Conservation (phyloP, 2,113 vertebrate species). For the western clawed frog (Xenopus tropicalis) region DNA sequence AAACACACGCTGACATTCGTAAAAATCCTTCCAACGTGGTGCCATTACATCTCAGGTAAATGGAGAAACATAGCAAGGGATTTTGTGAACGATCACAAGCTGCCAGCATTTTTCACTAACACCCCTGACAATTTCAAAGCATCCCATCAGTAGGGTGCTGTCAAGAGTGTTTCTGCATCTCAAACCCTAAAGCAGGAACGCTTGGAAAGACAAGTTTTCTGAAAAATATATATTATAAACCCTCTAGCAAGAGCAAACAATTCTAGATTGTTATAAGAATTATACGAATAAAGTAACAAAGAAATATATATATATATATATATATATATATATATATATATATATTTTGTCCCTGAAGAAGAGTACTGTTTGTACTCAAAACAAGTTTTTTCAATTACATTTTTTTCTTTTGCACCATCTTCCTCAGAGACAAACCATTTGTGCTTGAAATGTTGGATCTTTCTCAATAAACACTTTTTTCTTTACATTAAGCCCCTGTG, state of each 20-base stretch:
- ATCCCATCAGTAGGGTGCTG: constrained; percentile 54
- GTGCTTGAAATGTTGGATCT: too few species aligned
- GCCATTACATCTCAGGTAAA: constrained; percentile 31
- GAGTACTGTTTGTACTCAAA: too few species aligned
- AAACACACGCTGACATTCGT: constrained; percentile 27
- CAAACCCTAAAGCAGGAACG: constrained; percentile 52
- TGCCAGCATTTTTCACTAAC: constrained; percentile 52
- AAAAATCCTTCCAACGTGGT: constrained; percentile 43
- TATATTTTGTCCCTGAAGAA: too few species aligned
- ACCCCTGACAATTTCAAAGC: constrained; percentile 48
- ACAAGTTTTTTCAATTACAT: too few species aligned
- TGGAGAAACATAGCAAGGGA: constrained; percentile 43
- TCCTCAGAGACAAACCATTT: too few species aligned
- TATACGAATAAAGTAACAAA: constrained; percentile 12
- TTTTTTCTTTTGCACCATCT: too few species aligned
- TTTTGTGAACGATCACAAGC: constrained; percentile 45
- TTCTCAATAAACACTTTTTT: too few species aligned
- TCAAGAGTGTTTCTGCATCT: constrained; percentile 54
- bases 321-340: too few species aligned
- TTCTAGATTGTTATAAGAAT: constrained; percentile 45
- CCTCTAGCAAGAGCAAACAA: constrained; percentile 47
- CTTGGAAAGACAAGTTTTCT: constrained; percentile 50
- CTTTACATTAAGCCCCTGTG: too few species aligned
- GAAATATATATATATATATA: too few species aligned
- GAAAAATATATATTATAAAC: constrained; percentile 53